A percentile compares a stretch with the other conserved stretches of the same genome.
Evolutionary conservation across 2,113 vertebrate species (phyloP).

Genomic region (Bufo bufo): DNA sequence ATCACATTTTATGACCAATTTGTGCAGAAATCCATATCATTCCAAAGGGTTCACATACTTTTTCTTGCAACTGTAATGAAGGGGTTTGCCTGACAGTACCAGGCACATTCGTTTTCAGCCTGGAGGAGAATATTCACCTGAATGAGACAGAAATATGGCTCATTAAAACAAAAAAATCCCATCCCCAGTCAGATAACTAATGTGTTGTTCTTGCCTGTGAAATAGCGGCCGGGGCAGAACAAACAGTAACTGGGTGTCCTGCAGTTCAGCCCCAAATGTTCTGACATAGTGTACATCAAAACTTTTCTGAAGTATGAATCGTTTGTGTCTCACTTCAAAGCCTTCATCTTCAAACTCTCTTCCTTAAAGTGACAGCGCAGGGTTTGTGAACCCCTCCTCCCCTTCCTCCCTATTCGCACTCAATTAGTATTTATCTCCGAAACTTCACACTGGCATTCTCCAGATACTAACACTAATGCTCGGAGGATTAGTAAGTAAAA

Average conservation of each 20-base stretch:
- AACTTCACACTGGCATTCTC: neutral
- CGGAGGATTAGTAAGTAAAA: neutral
- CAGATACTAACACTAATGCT: slow-evolving; percentile 28
- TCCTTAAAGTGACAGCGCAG: slow-evolving; percentile 33
- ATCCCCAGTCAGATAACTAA: neutral
- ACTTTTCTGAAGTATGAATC: slow-evolving; percentile 18
- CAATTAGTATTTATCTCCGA: neutral
- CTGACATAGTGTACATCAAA: neutral
- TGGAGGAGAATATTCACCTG: neutral
- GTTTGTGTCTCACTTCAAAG: slow-evolving; percentile 29
- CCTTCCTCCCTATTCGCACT: neutral
- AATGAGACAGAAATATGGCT: neutral
- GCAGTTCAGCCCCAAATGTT: neutral
- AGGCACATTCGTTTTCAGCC: no score
- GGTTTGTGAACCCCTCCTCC: slow-evolving; percentile 2
- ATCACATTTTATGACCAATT: no score
- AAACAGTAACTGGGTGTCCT: neutral
- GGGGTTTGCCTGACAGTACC: no score
- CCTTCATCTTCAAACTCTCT: slow-evolving; percentile 33
- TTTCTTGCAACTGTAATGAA: no score
- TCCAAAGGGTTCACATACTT: no score
- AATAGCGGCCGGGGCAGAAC: neutral
- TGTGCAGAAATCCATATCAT: no score
- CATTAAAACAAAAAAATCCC: neutral
- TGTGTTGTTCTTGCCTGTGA: neutral